These are phyloP conservation scores for Eciton burchellii DNA, from an alignment of 1,140 invertebrate species.

Conservation along the genomic window DNA sequence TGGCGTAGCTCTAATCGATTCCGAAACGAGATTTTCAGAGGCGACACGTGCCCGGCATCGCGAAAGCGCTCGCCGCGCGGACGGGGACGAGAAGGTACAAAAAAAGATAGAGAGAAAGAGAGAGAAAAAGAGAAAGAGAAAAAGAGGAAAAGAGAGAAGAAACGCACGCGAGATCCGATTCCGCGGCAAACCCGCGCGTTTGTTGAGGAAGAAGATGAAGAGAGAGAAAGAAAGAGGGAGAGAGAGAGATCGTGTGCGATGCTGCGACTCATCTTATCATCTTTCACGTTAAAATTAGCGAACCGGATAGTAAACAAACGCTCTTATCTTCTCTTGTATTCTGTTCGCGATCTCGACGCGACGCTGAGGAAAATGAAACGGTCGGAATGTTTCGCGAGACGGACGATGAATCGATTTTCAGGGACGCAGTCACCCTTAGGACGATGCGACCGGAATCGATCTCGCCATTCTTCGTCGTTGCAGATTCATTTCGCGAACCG, in stretches of 20 bases:
- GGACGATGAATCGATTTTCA: slow-evolving; percentile 10
- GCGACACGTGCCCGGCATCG: slow-evolving; percentile 57
- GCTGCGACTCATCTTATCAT: slow-evolving; percentile 10
- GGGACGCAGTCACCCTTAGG: not conserved
- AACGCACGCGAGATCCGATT: slow-evolving; percentile 49
- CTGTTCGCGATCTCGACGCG: too few species aligned
- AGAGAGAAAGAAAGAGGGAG: slow-evolving; percentile 25
- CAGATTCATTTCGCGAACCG: slow-evolving; percentile 44
- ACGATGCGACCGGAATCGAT: slow-evolving; percentile 6
- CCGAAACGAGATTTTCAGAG: slow-evolving; percentile 63
- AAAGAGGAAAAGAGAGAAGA: not conserved
- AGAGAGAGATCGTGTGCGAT: slow-evolving; percentile 19
- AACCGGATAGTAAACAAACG: slow-evolving; percentile 20
- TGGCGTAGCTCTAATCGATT: slow-evolving; percentile 59
- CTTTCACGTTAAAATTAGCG: slow-evolving; percentile 36
- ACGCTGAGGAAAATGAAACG: not conserved
- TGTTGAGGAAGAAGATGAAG: slow-evolving; percentile 17
- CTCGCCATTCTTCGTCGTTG: not conserved
- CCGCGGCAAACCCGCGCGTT: slow-evolving; percentile 26
- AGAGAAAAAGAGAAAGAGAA: too few species aligned
- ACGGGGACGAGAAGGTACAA: slow-evolving; percentile 31
- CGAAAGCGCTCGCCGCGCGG: slow-evolving; percentile 9
- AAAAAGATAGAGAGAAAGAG: not conserved
- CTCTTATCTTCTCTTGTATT: not conserved
- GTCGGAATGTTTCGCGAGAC: not conserved